These are phyloP conservation scores for Dendrocopos noguchii DNA, from an alignment of 2,113 vertebrate species.

Conservation along the genomic window DNA sequence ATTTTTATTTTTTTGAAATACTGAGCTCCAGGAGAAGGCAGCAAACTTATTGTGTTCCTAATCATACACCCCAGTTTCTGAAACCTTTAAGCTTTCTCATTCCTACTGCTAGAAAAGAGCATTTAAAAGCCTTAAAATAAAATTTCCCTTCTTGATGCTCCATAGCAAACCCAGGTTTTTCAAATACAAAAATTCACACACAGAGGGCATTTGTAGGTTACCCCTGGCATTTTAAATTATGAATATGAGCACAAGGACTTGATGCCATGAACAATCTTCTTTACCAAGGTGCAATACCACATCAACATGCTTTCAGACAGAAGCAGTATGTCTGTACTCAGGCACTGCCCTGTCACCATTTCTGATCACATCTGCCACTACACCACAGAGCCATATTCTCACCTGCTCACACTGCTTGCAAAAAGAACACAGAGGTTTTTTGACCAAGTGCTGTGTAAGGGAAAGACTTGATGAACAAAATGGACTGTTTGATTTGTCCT, in stretches of 20 bases:
- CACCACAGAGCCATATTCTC: neutral
- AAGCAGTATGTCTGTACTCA: neutral
- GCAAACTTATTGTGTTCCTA: neutral
- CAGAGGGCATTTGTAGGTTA: neutral
- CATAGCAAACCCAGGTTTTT: neutral
- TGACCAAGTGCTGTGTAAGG: neutral
- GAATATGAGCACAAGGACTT: neutral
- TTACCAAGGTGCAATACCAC: neutral
- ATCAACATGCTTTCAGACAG: rapidly evolving
- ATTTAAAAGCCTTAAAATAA: neutral
- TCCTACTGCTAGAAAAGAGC: neutral
- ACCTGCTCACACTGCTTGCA: neutral
- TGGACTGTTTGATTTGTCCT: neutral
- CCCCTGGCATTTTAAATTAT: neutral
- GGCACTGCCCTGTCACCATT: neutral
- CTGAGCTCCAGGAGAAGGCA: neutral
- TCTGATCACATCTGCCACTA: neutral
- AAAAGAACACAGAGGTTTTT: neutral
- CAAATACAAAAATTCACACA: neutral
- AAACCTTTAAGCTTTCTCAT: neutral
- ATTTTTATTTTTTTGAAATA: neutral
- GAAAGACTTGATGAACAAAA: neutral
- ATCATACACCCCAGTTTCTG: neutral
- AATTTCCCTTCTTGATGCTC: neutral
- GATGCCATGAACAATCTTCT: neutral